These are phyloP conservation scores for Charina bottae DNA, from an alignment of 2,113 vertebrate genomes.

Conservation along the genomic window DNA sequence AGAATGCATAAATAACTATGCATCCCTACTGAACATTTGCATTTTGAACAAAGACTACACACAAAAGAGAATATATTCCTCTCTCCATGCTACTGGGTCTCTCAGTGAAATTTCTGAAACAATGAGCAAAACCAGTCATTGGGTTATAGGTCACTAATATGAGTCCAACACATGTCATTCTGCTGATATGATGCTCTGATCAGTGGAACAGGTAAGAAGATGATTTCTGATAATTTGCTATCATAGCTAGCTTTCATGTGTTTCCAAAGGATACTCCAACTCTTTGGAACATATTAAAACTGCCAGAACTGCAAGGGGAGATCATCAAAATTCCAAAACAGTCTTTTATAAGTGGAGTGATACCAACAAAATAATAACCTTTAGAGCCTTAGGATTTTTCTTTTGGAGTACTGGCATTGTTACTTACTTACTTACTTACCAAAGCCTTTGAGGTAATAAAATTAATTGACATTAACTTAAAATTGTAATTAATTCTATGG, in stretches of 20 bases:
- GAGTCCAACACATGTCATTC: neutral
- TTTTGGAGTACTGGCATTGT: neutral
- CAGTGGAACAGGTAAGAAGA: neutral
- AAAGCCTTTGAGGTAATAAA: neutral
- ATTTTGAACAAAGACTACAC: neutral
- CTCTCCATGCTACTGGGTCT: constrained; percentile 18
- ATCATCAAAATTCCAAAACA: neutral
- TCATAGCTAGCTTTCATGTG: neutral
- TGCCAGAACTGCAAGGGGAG: too few species aligned
- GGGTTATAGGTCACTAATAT: neutral
- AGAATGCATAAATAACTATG: neutral
- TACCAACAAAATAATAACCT: neutral
- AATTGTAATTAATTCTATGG: neutral
- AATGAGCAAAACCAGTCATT: neutral
- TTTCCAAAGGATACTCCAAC: neutral
- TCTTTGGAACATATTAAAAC: neutral
- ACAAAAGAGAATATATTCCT: constrained; percentile 2
- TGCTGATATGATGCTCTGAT: neutral
- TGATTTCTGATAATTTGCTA: neutral
- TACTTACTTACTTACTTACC: too few species aligned
- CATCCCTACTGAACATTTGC: neutral
- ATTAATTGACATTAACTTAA: neutral
- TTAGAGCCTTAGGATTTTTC: neutral
- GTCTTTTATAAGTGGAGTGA: neutral
- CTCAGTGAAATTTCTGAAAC: neutral